Evolutionary conservation across 2,888 invertebrate genomes (phyloP), one percentile per base, ranked within the genome.

Genomic region (Pristionchus fissidentatus): DNA sequence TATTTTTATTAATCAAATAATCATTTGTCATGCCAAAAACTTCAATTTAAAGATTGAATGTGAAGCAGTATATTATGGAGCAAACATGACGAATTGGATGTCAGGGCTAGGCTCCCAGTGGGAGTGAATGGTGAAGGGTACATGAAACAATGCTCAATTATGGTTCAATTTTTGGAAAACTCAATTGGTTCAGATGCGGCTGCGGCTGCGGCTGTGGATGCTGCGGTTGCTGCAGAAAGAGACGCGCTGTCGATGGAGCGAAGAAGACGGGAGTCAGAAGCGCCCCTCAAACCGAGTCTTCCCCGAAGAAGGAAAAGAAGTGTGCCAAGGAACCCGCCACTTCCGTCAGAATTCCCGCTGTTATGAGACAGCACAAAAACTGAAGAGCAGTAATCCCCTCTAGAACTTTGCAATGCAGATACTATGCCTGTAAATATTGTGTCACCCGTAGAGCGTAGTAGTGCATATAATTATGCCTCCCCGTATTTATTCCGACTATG

Each of bases 171-270:
- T n/a, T n/a, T n/a, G n/a, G n/a, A n/a, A n/a, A 29, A n/a, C 26
- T 26, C 35, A 19, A 32, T 4, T 26, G 32, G 32, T 57, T 32
- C 13, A 26, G 35, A 55, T 79, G 22, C 79, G 22, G 79, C 35
- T 79, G 77, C 46, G 75, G 75, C 0, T 75, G 77, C 26, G 79
- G 79, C 19, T 79, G 79, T 41, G 79, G 79, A 0, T 78, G 78
- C 78, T 55, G 79, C 41, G 55, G 79, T 1, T 57, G 79, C 55
- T 43, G 57, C 41, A 79, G 79, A 41, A 79, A 57, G 57, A 35
- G 57, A 57, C 79, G 79, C 10, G 79, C n/a, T 19, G 55, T 52
- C n/a, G 57, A 79, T 22, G 75, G 46, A 70, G 70, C 41, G 0
- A 43, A 70, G 70, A 70, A 70, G 70, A 10, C 49, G 49, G 13